Conservation (phyloP, 2,888 invertebrate genomes). For the Biston stratarius region DNA sequence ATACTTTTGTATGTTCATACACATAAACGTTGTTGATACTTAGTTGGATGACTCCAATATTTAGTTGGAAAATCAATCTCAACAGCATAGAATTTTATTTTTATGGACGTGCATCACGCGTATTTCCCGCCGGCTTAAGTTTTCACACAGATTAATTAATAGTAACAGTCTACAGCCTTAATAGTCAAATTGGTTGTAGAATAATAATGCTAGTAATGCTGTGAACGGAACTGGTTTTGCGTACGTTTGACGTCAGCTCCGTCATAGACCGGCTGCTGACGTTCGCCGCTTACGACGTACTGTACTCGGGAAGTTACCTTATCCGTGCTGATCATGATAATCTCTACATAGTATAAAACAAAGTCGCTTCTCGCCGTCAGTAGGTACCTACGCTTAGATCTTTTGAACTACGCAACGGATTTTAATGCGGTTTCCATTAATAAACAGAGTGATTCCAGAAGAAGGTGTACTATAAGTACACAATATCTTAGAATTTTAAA, state of each 20-base stretch:
- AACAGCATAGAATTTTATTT: neutral
- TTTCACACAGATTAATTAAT: conserved; percentile 1
- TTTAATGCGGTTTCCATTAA: too few relatives aligned
- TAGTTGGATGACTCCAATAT: neutral
- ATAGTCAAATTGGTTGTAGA: conserved; percentile 37
- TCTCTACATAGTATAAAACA: too few relatives aligned
- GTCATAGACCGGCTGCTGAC: conserved; percentile 5
- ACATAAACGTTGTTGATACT: too few relatives aligned
- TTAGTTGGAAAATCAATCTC: neutral
- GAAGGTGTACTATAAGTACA: too few relatives aligned
- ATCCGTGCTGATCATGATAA: conserved; percentile 25
- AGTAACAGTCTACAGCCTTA: conserved; percentile 21
- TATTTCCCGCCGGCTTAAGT: conserved; percentile 35
- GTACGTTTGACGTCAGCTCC: conserved; percentile 41
- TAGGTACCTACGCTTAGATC: too few relatives aligned
- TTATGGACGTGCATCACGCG: conserved; percentile 21
- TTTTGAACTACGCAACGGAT: too few relatives aligned
- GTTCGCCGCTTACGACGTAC: conserved; percentile 11
- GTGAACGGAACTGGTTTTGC: conserved; percentile 38
- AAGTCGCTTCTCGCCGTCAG: too few relatives aligned
- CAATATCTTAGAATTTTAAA: too few relatives aligned
- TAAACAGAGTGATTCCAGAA: too few relatives aligned
- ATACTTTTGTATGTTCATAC: too few relatives aligned
- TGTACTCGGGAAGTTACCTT: conserved; percentile 46
- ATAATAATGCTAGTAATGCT: conserved; percentile 36